Base-by-base conservation (phyloP, 35 echinoderm and acorn worm species). In the Ophiothrix spiculata region DNA sequence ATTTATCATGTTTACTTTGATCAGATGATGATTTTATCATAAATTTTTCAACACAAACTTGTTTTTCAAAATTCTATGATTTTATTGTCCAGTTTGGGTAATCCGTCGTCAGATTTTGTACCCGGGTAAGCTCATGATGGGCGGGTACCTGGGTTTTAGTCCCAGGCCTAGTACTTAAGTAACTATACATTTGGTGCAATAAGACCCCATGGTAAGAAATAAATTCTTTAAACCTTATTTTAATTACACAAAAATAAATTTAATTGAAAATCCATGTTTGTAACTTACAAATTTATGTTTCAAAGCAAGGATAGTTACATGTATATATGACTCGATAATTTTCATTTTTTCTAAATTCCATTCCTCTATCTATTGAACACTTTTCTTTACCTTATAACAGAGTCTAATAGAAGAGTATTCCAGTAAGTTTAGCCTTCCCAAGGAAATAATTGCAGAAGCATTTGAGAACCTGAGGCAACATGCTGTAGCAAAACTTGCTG, bases 381-480 rank as follows among this genome's bases (percentile, higher is more conserved):
- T 54, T 75, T 86, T 80, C 39, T 74, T 40, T 76, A 1, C 19
- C 11, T 64, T 73, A 37, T 77, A 36, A 81, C 19, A 94, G 92
- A 74, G 76, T 4, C 64, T 94, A 6, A 37, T 90, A 0, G 84
- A 60, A 13, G 75, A 56, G 39, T 90, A 83, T 69, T 82, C 92
- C 31, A 81, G 79, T 10, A 64, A 80, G 21, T 33, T 94, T 17
- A 83, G 79, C 19, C 28, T 90, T 19, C 79, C 77, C 23, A 36
- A 33, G 19, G 64, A 89, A 42, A 40, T 86, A 6, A 40, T 99
- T 35, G 63, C 82, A 40, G 86, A 82, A 56, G 89, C 87, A 40
- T 77, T 99, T 74, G 96, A 99, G 64, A 77, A 94, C 40, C 89
- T 99, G 16, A 89, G 96, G 15, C 86, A 87, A 56, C 96, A 99